Percentiles rank a stretch among this genome's conserved stretches.
Conservation (phyloP, 2,888 invertebrate species). For the Habrosyne pyritoides region DNA sequence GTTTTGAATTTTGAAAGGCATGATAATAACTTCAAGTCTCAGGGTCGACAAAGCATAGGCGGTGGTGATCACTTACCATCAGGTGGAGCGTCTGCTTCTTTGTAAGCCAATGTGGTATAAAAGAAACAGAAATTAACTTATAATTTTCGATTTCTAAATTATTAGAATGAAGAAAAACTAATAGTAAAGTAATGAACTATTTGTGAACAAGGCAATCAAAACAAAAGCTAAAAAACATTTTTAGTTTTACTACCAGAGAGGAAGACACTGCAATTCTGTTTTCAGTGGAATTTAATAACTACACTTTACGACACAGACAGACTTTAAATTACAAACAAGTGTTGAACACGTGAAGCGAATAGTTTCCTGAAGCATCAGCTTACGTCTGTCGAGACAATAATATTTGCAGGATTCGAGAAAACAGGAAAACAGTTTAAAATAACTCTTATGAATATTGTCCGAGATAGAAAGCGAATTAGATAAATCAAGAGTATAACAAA, state of each 20-base stretch:
- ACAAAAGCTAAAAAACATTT: too few relatives aligned
- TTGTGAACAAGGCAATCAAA: too few relatives aligned
- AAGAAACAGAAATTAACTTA: too few relatives aligned
- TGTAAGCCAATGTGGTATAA: too few relatives aligned
- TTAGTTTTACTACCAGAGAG: not conserved
- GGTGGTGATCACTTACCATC: too few relatives aligned
- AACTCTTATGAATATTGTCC: constrained; percentile 31
- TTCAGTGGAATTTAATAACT: not conserved
- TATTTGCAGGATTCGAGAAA: not conserved
- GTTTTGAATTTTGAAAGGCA: too few relatives aligned
- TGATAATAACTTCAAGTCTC: too few relatives aligned
- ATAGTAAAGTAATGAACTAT: too few relatives aligned
- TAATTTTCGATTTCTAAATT: too few relatives aligned
- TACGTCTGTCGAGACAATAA: not conserved
- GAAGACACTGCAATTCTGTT: not conserved
- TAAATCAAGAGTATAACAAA: constrained; percentile 33
- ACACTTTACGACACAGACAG: not conserved
- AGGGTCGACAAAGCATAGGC: too few relatives aligned
- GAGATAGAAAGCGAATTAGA: constrained; percentile 38
- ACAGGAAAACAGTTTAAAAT: constrained; percentile 7
- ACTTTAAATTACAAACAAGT: not conserved
- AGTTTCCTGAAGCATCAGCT: not conserved
- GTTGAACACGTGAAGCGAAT: not conserved
- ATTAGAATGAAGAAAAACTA: too few relatives aligned
- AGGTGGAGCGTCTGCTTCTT: too few relatives aligned